A percentile compares a stretch with the other conserved stretches of the same genome.
Conservation (phyloP, 2,797 vertebrate species). For the Trichosurus vulpecula region DNA sequence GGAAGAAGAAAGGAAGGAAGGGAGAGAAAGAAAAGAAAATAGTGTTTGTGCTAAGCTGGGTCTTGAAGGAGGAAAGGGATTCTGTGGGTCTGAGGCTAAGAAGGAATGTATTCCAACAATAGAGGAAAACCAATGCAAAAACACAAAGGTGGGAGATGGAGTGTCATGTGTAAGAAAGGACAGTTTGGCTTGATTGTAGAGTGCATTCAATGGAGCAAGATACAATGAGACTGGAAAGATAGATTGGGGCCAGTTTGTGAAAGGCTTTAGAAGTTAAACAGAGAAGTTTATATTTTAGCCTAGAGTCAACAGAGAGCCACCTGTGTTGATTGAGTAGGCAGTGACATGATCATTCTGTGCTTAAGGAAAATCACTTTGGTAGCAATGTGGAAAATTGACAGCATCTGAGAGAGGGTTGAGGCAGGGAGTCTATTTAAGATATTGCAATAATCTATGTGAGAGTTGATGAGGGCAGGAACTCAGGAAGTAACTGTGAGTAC, state of each 20-base stretch:
- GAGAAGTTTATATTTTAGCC: neutral
- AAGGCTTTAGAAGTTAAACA: neutral
- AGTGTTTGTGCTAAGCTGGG: neutral
- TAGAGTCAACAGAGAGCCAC: neutral
- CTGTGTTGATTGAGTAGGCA: neutral
- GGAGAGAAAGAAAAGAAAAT: neutral
- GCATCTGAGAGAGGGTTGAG: neutral
- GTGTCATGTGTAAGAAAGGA: neutral
- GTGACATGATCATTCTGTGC: neutral
- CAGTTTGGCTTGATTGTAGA: neutral
- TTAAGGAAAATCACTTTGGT: neutral
- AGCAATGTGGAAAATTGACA: neutral
- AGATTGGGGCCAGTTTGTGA: neutral
- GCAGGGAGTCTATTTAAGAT: neutral
- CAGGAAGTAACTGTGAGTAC: neutral
- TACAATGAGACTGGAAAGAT: neutral
- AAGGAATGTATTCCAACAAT: neutral
- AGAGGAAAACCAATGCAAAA: neutral
- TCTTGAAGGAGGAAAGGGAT: neutral
- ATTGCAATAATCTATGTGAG: neutral
- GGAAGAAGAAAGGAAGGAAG: neutral
- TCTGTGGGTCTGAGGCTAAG: neutral
- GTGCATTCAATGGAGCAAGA: neutral
- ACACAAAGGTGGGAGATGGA: neutral
- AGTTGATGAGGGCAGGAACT: neutral